Evolutionary conservation across 1,140 invertebrate genomes (phyloP).

Genomic region (Bathynomus jamesi): DNA sequence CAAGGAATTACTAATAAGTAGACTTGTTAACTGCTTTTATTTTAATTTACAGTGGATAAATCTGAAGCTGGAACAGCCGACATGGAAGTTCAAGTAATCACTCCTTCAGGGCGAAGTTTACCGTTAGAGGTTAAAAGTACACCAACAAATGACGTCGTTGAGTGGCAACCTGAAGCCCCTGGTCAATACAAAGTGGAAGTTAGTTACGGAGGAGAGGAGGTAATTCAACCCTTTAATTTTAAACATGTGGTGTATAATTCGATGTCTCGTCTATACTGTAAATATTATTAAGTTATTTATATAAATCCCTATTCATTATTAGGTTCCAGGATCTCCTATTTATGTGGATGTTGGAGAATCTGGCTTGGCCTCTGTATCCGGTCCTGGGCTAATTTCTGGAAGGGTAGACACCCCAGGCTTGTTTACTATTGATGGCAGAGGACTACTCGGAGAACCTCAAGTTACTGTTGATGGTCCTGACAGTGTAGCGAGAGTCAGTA

Average conservation of each 20-base stretch:
- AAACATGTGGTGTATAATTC: neutral
- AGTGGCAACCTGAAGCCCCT: slow-evolving; percentile 75
- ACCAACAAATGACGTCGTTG: slow-evolving; percentile 64
- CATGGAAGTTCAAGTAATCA: slow-evolving; percentile 76
- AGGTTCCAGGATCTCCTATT: slow-evolving; percentile 49
- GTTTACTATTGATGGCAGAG: slow-evolving; percentile 46
- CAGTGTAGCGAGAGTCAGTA: slow-evolving; percentile 53
- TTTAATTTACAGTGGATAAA: slow-evolving; percentile 60
- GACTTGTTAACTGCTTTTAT: slow-evolving; percentile 7
- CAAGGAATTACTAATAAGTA: no score
- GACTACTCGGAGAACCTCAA: slow-evolving; percentile 52
- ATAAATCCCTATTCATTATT: neutral
- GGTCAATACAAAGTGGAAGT: slow-evolving; percentile 84
- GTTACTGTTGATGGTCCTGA: slow-evolving; percentile 58
- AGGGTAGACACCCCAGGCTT: slow-evolving; percentile 41
- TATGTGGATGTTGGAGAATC: slow-evolving; percentile 56
- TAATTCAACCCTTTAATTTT: slow-evolving; percentile 44
- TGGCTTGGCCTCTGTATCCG: slow-evolving; percentile 54
- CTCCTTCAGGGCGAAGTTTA: slow-evolving; percentile 77
- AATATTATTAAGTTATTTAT: no score
- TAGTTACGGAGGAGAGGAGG: slow-evolving; percentile 68
- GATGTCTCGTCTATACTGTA: neutral
- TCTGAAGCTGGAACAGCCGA: slow-evolving; percentile 82
- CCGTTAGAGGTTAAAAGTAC: slow-evolving; percentile 68
- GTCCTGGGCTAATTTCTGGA: slow-evolving; percentile 43